phyloP scores from a whole-genome alignment of 2,113 vertebrate genomes.

The Lycaon pictus region DNA sequence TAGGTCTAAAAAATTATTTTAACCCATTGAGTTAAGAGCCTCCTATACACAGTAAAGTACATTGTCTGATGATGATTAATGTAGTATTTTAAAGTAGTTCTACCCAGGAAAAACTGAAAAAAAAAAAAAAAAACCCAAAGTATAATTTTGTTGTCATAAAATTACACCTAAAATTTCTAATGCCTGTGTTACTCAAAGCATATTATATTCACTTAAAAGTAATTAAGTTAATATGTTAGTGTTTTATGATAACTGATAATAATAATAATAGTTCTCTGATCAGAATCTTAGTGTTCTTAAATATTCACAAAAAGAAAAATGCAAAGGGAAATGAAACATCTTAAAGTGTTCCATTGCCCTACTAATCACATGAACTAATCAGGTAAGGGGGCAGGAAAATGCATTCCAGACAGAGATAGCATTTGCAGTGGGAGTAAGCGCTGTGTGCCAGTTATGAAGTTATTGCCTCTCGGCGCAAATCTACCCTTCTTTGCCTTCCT shows the following conservation, averaged over 20 bases:
- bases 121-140: not conserved
- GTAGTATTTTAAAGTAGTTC: conserved; percentile 34
- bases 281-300: conserved; percentile 31
- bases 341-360: not conserved
- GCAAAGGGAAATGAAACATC: not conserved
- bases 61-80: not conserved
- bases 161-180: conserved; percentile 41
- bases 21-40: conserved; percentile 50
- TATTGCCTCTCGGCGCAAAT: not conserved
- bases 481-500: not conserved
- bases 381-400: not conserved
- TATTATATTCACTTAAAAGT: conserved; percentile 52
- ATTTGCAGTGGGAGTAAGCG: not conserved
- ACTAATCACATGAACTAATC: not conserved
- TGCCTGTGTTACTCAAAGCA: conserved; percentile 22
- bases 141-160: conserved; percentile 13
- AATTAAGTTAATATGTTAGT: not conserved
- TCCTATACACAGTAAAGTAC: not conserved
- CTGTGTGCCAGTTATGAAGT: not conserved
- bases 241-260: conserved; percentile 1
- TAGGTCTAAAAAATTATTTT: conserved; percentile 49
- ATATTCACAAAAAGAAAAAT: conserved; percentile 45
- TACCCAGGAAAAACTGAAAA: conserved; percentile 53
- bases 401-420: not conserved
- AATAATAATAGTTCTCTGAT: not conserved